A percentile compares a stretch with the other conserved stretches of the same genome.
These are phyloP conservation scores for Hydrotaea diabolus DNA, from an alignment of 2,888 invertebrate species.

Conservation along the genomic window DNA sequence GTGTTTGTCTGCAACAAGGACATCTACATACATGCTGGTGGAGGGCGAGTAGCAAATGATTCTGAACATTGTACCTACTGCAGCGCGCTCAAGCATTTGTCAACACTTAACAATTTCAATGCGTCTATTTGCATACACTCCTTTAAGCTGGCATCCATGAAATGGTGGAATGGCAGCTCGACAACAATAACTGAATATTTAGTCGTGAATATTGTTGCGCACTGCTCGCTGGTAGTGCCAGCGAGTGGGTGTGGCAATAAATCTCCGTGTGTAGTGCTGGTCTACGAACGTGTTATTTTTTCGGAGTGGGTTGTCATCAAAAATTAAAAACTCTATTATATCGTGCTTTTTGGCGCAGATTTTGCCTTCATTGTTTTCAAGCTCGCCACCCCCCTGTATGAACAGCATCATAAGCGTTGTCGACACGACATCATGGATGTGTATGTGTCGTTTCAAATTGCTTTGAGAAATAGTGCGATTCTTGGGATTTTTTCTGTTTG, in stretches of 20 bases:
- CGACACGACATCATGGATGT: no score
- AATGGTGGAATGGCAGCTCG: no score
- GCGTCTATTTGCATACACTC: constrained; percentile 21
- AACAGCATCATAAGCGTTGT: no score
- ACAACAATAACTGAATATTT: constrained; percentile 13
- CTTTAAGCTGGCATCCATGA: background rate
- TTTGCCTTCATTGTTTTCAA: no score
- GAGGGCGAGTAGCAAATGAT: background rate
- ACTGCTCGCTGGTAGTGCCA: background rate
- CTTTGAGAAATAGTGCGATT: background rate
- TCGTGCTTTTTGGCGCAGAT: no score
- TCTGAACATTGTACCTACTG: background rate
- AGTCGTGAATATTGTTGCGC: no score
- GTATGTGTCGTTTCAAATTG: background rate
- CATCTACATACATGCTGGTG: background rate
- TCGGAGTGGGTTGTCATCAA: no score
- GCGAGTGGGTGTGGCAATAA: background rate
- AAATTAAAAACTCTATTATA: no score
- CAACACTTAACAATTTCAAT: constrained; percentile 30
- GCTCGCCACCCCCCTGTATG: no score
- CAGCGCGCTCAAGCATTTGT: background rate
- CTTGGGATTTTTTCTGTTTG: background rate
- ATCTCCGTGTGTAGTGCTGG: no score
- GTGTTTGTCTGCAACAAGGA: no score
- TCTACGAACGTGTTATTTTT: no score